These are phyloP conservation scores for Cephus runcator DNA, from an alignment of 2,888 invertebrate species.

Conservation along the genomic window DNA sequence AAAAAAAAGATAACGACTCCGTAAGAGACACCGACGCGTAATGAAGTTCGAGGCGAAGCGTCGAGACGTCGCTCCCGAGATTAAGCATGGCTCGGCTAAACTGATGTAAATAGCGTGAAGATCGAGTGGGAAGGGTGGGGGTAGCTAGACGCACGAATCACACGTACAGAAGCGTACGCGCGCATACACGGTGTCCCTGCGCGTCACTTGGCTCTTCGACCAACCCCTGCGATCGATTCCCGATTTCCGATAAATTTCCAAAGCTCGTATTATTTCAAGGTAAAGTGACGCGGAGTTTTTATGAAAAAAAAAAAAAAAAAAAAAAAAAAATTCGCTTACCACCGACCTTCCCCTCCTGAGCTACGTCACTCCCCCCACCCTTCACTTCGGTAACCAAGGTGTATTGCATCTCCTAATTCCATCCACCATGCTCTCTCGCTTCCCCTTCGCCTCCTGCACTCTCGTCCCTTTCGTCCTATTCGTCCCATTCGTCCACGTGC, in stretches of 20 bases:
- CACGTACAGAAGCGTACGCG: neutral
- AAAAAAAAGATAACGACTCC: neutral
- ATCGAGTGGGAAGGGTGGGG: neutral
- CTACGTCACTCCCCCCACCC: neutral
- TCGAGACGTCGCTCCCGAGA: neutral
- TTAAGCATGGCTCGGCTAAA: neutral
- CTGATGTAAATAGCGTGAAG: neutral
- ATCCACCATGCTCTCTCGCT: neutral
- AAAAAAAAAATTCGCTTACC: neutral
- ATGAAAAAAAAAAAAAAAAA: neutral
- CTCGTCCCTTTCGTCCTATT: neutral
- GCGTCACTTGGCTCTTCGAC: neutral
- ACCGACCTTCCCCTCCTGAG: neutral
- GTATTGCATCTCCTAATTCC: neutral
- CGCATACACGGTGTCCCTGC: neutral
- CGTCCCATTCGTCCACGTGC: neutral
- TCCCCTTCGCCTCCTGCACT: neutral
- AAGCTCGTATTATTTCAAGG: neutral
- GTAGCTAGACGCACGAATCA: neutral
- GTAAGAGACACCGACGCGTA: neutral
- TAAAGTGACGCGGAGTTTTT: neutral
- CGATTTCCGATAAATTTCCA: neutral
- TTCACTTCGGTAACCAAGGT: neutral
- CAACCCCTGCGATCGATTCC: neutral
- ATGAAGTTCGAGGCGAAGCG: neutral